Conservation (phyloP, 2,888 invertebrate genomes). For the Ophion costatus region DNA sequence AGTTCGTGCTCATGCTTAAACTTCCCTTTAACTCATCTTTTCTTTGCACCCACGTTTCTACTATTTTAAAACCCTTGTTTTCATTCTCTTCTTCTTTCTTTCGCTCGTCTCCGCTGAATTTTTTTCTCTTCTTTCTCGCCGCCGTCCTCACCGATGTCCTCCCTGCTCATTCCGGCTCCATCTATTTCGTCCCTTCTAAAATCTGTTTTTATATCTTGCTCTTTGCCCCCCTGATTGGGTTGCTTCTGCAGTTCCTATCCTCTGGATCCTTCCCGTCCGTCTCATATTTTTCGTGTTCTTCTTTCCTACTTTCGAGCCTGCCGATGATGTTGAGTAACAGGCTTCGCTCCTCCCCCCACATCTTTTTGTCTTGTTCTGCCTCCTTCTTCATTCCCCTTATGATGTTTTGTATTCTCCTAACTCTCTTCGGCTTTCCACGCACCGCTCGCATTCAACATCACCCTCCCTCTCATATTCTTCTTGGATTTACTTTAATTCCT, state of each 20-base stretch:
- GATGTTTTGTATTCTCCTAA: neutral
- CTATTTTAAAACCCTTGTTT: no score
- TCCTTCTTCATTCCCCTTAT: neutral
- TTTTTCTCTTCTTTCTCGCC: no score
- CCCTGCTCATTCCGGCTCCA: no score
- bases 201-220: neutral
- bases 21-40: no score
- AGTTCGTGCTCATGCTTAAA: no score
- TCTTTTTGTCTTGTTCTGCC: neutral
- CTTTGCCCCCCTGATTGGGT: neutral
- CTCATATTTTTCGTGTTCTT: neutral
- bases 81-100: no score
- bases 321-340: neutral
- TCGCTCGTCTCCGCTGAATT: no score
- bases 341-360: neutral
- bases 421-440: neutral
- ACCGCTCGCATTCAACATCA: neutral
- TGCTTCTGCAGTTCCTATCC: neutral
- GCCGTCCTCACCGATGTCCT: no score
- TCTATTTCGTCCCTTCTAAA: neutral
- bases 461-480: neutral
- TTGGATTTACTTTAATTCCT: no score
- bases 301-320: neutral
- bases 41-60: no score
- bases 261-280: neutral